Percentiles rank a stretch among this genome's conserved stretches.
Evolutionary conservation across 2,113 vertebrate genomes (phyloP).

Genomic region (Sphyrna mokarran): DNA sequence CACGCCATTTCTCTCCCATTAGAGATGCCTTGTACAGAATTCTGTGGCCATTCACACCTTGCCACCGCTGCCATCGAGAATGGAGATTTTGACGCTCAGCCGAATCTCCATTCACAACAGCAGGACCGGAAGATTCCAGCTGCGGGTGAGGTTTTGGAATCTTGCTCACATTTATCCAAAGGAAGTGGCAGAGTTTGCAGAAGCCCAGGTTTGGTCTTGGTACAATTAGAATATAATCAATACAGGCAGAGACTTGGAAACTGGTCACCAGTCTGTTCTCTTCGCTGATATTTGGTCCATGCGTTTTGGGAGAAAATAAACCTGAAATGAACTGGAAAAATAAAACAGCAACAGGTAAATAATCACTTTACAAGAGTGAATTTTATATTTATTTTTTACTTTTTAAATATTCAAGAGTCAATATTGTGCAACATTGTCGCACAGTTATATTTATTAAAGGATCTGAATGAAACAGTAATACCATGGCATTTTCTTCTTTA

Average conservation of each 20-base stretch:
- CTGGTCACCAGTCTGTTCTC: not conserved
- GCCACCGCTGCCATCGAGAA: too few relatives aligned
- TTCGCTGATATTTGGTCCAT: not conserved
- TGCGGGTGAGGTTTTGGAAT: too few relatives aligned
- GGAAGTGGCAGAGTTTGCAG: not conserved
- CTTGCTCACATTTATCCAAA: not conserved
- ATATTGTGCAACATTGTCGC: not conserved
- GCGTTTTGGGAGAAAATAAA: not conserved
- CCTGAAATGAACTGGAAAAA: not conserved
- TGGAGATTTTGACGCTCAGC: too few relatives aligned
- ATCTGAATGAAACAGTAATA: not conserved
- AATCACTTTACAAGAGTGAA: not conserved
- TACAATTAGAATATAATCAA: not conserved
- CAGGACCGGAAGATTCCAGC: too few relatives aligned
- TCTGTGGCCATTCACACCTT: too few relatives aligned
- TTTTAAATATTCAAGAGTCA: not conserved
- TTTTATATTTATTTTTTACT: not conserved
- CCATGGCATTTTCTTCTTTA: not conserved
- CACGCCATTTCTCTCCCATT: not conserved
- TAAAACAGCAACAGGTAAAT: not conserved
- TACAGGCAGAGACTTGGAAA: not conserved
- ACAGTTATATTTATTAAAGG: not conserved
- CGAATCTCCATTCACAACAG: too few relatives aligned
- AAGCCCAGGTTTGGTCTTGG: not conserved
- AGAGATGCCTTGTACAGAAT: too few relatives aligned